Evolutionary conservation across 2,113 vertebrate genomes (phyloP).

Genomic region (Lepus europaeus): DNA sequence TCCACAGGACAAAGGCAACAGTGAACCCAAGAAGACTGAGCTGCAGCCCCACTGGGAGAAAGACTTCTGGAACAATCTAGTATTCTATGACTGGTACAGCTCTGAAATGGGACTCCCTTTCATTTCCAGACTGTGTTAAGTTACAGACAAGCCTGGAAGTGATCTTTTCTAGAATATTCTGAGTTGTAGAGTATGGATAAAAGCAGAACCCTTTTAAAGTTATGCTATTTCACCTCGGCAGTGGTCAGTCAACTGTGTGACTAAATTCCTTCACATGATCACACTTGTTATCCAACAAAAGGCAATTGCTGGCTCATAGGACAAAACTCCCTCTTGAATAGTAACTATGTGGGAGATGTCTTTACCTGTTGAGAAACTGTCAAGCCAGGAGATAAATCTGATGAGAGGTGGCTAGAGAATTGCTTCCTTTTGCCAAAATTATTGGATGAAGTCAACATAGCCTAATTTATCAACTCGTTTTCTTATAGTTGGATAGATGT

Average conservation of each 20-base stretch:
- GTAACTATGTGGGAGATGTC: not conserved
- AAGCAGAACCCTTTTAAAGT: not conserved
- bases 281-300: not conserved
- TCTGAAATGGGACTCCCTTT: not conserved
- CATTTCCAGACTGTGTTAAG: not conserved
- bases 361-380: not conserved
- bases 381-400: not conserved
- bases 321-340: not conserved
- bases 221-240: not conserved
- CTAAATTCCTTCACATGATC: not conserved
- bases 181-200: not conserved
- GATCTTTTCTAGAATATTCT: not conserved
- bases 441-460: not conserved
- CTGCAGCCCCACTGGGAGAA: not conserved
- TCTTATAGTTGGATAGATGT: not conserved
- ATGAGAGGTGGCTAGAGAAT: not conserved
- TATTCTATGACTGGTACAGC: accelerated
- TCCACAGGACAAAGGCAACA: accelerated
- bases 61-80: not conserved
- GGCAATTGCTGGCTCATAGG: not conserved
- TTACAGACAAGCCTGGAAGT: not conserved
- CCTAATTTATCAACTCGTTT: not conserved
- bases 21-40: not conserved
- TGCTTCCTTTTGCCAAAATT: not conserved
- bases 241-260: not conserved